Percentiles rank a stretch among this genome's conserved stretches.
These are phyloP conservation scores for Cyclina sinensis DNA, from an alignment of 1,140 invertebrate species.

Conservation along the genomic window DNA sequence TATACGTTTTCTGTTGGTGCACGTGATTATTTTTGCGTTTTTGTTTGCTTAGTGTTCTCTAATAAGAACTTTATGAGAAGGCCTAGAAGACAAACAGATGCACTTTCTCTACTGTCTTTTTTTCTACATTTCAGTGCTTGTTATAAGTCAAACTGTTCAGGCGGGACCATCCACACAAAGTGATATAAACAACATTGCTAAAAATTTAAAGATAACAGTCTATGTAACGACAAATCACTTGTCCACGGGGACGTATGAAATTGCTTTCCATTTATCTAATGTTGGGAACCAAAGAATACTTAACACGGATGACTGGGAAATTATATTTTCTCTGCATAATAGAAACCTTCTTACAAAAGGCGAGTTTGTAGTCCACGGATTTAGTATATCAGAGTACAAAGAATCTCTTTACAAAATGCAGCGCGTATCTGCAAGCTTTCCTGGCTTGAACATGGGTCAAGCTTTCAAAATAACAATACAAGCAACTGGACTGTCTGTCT, in stretches of 20 bases:
- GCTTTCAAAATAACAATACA: constrained; percentile 8
- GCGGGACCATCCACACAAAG: background rate
- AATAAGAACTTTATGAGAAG: too few species aligned
- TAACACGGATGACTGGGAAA: constrained; percentile 23
- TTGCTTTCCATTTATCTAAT: background rate
- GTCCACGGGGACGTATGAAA: background rate
- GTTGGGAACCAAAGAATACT: background rate
- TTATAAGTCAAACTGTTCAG: background rate
- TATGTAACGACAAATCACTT: background rate
- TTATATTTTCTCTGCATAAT: constrained; percentile 24
- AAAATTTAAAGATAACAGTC: background rate
- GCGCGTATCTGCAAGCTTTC: background rate
- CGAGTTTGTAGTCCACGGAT: background rate
- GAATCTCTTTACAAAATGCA: constrained; percentile 2
- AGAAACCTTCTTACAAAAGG: background rate
- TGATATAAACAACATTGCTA: constrained; percentile 36
- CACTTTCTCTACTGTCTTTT: background rate
- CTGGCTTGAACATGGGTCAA: background rate
- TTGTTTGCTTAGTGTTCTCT: too few species aligned
- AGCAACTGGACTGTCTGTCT: constrained; percentile 24
- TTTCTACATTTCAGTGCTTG: constrained; percentile 1
- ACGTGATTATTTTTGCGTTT: too few species aligned
- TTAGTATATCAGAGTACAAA: background rate
- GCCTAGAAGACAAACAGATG: too few species aligned
- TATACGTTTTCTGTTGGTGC: too few species aligned